phyloP scores from a whole-genome alignment of 2,113 vertebrate genomes.

The Hyperoodon ampullatus region DNA sequence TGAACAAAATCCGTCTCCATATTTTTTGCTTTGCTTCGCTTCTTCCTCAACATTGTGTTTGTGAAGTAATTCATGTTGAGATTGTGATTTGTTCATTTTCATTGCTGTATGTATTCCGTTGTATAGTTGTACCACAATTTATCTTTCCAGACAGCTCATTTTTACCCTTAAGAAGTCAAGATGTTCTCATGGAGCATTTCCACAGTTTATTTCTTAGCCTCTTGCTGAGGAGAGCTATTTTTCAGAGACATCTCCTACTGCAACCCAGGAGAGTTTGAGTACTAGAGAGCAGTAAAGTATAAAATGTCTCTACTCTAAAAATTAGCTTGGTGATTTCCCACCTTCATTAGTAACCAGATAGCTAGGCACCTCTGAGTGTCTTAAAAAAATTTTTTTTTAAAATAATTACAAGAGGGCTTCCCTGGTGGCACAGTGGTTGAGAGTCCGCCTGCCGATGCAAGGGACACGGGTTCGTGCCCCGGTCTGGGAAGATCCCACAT shows the following conservation, averaged over 20 bases:
- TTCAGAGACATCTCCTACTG: background rate
- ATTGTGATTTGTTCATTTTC: slow-evolving; percentile 9
- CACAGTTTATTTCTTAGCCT: background rate
- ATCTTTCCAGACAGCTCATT: background rate
- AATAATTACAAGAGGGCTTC: background rate
- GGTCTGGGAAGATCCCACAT: too few species aligned
- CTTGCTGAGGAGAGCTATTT: background rate
- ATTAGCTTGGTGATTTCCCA: background rate
- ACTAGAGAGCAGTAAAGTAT: slow-evolving; percentile 5
- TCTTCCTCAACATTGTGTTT: background rate
- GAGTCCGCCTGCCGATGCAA: too few species aligned
- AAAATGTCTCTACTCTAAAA: background rate
- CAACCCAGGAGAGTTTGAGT: slow-evolving; percentile 18
- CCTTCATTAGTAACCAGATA: background rate
- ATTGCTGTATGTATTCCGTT: background rate
- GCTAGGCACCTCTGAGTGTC: background rate
- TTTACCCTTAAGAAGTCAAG: slow-evolving; percentile 41
- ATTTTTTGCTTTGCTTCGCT: background rate
- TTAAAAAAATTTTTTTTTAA: background rate
- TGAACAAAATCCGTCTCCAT: background rate
- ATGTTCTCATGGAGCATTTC: slow-evolving; percentile 30
- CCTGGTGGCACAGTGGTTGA: too few species aligned
- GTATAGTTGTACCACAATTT: background rate
- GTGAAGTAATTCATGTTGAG: background rate
- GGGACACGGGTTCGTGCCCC: too few species aligned